Evolutionary conservation across 2,113 vertebrate species (phyloP).

Genomic region (Typhlomys cinereus): DNA sequence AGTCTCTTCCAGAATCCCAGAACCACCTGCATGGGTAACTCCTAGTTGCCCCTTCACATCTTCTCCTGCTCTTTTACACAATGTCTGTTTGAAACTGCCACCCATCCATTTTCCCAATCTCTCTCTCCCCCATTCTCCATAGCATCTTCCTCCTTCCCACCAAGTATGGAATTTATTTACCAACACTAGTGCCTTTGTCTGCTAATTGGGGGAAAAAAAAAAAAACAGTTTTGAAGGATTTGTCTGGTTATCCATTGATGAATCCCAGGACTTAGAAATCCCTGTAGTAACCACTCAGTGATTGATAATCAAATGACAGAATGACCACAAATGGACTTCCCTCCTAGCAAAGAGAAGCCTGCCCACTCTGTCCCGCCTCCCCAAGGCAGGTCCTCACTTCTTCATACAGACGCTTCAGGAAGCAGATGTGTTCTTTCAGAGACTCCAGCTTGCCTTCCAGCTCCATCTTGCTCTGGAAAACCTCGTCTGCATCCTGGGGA

Average conservation of each 20-base stretch:
- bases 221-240: neutral
- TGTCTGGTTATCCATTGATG: neutral
- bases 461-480: slow-evolving; percentile 85
- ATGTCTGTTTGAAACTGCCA: neutral
- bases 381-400: slow-evolving; percentile 76
- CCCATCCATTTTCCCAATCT: neutral
- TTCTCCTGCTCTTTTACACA: neutral
- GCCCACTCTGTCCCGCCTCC: neutral
- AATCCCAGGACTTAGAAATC: neutral
- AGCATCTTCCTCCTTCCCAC: neutral
- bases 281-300: neutral
- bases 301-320: neutral
- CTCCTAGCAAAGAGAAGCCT: neutral
- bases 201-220: neutral
- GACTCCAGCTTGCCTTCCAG: slow-evolving; percentile 81
- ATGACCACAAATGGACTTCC: neutral
- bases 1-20: neutral
- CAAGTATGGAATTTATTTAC: neutral
- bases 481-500: slow-evolving; percentile 85
- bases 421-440: slow-evolving; percentile 78
- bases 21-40: fast-evolving
- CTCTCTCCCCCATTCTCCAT: neutral
- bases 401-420: slow-evolving; percentile 81
- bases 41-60: neutral
- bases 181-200: neutral